Base-by-base conservation (phyloP, 2,888 invertebrate genomes). In the Ephialtes manifestator region DNA sequence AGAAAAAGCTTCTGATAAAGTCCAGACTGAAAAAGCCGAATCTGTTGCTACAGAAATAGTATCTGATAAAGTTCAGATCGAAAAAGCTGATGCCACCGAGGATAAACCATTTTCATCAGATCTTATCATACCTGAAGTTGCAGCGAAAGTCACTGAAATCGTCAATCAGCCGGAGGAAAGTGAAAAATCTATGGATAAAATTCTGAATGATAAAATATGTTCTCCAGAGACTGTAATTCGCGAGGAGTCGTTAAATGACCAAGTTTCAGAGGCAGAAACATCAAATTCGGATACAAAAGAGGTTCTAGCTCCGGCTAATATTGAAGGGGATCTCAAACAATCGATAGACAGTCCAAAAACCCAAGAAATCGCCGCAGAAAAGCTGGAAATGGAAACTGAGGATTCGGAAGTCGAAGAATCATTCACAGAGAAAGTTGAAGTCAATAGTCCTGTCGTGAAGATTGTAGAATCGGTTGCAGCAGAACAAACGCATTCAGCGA, bases 371-470 rank as follows among this genome's bases (percentile, higher is more conserved):
- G 20, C 18, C 1, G 28, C 11, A 1, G 71, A 77, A 15, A 65
- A 65, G n/a, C n/a, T 51, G 0, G 82, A 71, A 39, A 78, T 82
- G 82, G 71, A 82, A 55, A 67, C 51, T 11, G 83, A 72, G 35
- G 55, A 78, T 8, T 20, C 8, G 0, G 35, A 43, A 24, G 13
- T 13, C 8, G 31, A 71, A 28, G 10, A 68, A 60, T 67, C 60
- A 4, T 7, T 18, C 20, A 35, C 35, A 10, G 70, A 74, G n/a
- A 39, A 77, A 48, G 24, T 60, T 18, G 67, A 18, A 39, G 28
- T 51, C 7, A 63, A 84, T 8, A 65, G 55, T 39, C 28, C 48
- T 5, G 20, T 15, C 15, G n/a, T 13, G 18, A 46, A 39, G 15
- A 51, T 46, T 20, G 46, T 35, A 43, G 43, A 85, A 63, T 48